Percentiles rank a stretch among this genome's conserved stretches.
Evolutionary conservation across 2,888 invertebrate species (phyloP).

Genomic region (Neoascia interrupta): DNA sequence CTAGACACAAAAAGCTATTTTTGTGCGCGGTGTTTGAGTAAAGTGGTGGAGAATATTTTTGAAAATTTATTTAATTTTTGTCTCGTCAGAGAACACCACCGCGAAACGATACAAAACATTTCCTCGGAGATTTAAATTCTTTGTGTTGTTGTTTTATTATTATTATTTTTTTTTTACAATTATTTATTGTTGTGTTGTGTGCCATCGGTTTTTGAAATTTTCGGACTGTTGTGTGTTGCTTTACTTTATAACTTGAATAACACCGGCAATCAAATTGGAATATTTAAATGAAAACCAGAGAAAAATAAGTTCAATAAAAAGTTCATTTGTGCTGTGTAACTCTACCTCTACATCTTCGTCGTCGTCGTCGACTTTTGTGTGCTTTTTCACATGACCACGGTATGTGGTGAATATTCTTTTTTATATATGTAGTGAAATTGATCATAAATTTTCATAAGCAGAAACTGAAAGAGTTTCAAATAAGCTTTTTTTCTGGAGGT

Average conservation of each 20-base stretch:
- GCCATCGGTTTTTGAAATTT: background rate
- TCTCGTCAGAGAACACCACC: conserved; percentile 9
- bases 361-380: conserved; percentile 1
- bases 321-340: conserved; percentile 10
- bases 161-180: conserved; percentile 7
- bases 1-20: conserved; percentile 9
- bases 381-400: conserved; percentile 35
- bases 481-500: too few relatives aligned
- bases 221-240: conserved; percentile 9
- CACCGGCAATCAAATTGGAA: conserved; percentile 15
- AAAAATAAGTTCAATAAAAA: conserved; percentile 5
- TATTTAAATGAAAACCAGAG: too few relatives aligned
- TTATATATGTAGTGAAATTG: conserved; percentile 45
- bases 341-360: background rate
- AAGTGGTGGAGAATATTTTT: conserved; percentile 22
- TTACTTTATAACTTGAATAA: conserved; percentile 1
- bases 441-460: too few relatives aligned
- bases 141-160: conserved; percentile 19
- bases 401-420: conserved; percentile 52
- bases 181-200: too few relatives aligned
- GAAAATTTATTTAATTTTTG: conserved; percentile 11
- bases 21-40: conserved; percentile 4
- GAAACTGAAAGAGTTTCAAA: too few relatives aligned
- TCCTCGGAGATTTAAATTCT: conserved; percentile 26
- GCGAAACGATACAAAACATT: conserved; percentile 30